Evolutionary conservation across 2,888 invertebrate species (phyloP), one percentile per base, ranked within the genome.

Genomic region (Watsonalla binaria): DNA sequence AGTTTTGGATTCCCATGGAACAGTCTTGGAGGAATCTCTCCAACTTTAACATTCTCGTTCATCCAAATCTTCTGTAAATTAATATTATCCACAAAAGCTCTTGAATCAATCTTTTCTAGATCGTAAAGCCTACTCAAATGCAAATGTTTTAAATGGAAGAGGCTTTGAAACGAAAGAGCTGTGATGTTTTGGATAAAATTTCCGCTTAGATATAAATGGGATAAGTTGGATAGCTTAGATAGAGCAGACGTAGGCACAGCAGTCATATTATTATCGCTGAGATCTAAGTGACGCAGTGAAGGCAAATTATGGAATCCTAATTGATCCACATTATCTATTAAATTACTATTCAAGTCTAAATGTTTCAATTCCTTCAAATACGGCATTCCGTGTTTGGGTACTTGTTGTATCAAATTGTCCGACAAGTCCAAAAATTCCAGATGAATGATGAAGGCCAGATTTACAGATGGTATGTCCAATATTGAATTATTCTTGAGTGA

Each of bases 81-180:
- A 39, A 96, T 95, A 81, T 96, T 96, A 86, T 96, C 96, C 57
- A 95, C 95, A 78, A 96, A 96, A 52, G 96, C 95, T 80, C 96
- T 92, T 62, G 94, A 92, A 84, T 96, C 95, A 66, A 97, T 94
- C 76, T 90, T 92, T 61, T 92, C 90, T 65, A 97, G 90, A 64
- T 92, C 90, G 70, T 93, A 93, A 69, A 95, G 91, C 69, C 94
- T 92, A 82, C 94, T 94, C 72, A 97, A 88, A 78, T 94, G 94
- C 73, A 97, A 91, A 77, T 93, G 93, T 76, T 93, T 93, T 66
- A 97, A 91, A 82, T 96, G 95, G 81, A 96, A 96, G 56, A 98
- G 93, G 80, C 96, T 96, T 72, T 95, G 93, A 76, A 97, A 96
- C 60, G 96, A 96, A 53, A 95, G 94, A 14, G 95, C 93, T 58